Conservation (phyloP, 2,888 invertebrate genomes). For the Boloria euphrosyne region DNA sequence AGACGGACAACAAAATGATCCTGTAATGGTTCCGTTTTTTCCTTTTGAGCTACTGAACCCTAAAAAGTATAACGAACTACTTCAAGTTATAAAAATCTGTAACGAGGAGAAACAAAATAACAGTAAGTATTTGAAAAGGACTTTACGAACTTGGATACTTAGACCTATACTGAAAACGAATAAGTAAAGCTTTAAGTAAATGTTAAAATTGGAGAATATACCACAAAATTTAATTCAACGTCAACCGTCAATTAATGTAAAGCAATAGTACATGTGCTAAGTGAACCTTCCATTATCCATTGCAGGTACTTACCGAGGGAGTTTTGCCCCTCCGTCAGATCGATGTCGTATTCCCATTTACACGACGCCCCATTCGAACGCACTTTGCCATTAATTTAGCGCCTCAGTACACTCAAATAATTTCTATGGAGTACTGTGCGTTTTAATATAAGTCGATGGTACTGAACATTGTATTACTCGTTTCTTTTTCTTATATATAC, state of each 20-base stretch:
- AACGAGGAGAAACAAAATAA: too few relatives aligned
- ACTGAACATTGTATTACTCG: not conserved
- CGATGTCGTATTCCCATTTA: constrained; percentile 61
- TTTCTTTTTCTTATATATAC: not conserved
- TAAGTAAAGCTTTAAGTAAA: too few relatives aligned
- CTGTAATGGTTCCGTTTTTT: too few relatives aligned
- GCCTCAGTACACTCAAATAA: constrained; percentile 29
- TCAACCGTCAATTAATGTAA: not conserved
- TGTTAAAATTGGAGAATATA: too few relatives aligned
- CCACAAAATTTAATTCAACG: too few relatives aligned
- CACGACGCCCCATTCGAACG: constrained; percentile 48
- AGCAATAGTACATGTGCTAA: constrained; percentile 15
- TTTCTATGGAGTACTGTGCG: constrained; percentile 2
- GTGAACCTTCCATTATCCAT: constrained; percentile 22
- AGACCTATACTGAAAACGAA: too few relatives aligned
- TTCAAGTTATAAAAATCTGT: not conserved
- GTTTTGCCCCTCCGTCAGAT: constrained; percentile 46
- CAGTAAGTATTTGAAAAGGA: too few relatives aligned
- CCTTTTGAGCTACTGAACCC: too few relatives aligned
- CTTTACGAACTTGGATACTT: too few relatives aligned
- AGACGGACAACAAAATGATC: too few relatives aligned
- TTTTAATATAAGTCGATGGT: not conserved
- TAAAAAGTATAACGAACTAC: not conserved
- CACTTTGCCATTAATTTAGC: constrained; percentile 32
- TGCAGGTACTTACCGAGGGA: constrained; percentile 21